Evolutionary conservation across 2,888 invertebrate genomes (phyloP).

Genomic region (Mimumesa dahlbomi): DNA sequence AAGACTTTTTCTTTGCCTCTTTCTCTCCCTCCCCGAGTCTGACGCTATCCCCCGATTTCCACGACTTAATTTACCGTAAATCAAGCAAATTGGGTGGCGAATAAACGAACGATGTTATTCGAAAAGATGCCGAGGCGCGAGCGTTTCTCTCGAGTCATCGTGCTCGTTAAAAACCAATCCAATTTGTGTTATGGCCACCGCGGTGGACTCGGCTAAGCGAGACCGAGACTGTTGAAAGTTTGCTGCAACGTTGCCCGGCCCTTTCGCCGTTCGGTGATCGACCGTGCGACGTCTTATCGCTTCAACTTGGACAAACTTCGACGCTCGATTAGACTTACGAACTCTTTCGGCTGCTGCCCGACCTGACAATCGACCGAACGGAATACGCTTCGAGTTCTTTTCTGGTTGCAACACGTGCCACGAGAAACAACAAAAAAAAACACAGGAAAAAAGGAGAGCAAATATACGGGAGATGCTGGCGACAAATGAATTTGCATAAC

Average conservation of each 20-base stretch:
- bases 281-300: conserved; percentile 49
- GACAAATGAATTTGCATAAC: no score
- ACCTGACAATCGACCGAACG: conserved; percentile 49
- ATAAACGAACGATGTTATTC: conserved; percentile 21
- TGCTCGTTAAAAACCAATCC: conserved; percentile 62
- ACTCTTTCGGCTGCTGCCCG: conserved; percentile 22
- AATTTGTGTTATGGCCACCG: conserved; percentile 54
- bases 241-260: not conserved
- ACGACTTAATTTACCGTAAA: conserved; percentile 50
- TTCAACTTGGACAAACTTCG: conserved; percentile 31
- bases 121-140: not conserved
- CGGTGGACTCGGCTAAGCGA: conserved; percentile 20
- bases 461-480: no score
- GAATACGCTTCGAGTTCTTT: no score
- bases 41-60: no score
- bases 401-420: no score
- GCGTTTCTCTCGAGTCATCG: conserved; percentile 36
- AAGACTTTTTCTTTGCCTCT: no score
- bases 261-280: conserved; percentile 26
- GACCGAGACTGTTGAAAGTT: conserved; percentile 25
- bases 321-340: conserved; percentile 57
- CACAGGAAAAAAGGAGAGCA: no score
- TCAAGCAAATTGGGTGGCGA: conserved; percentile 13
- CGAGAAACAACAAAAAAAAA: no score
- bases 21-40: no score